These are phyloP conservation scores for Allophyes oxyacanthae DNA, from an alignment of 2,888 invertebrate genomes.

Conservation along the genomic window DNA sequence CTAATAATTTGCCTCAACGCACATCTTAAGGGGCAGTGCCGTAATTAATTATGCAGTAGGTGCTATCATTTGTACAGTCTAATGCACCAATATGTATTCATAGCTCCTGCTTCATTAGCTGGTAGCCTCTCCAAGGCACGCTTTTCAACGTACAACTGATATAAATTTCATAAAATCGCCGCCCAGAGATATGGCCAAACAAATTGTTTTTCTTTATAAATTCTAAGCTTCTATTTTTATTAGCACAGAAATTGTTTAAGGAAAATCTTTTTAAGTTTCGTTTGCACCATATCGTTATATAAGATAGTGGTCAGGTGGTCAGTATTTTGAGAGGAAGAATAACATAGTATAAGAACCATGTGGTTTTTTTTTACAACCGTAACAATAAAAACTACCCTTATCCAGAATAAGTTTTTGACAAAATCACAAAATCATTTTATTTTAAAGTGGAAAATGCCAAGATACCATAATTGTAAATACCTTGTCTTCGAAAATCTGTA, in stretches of 20 bases:
- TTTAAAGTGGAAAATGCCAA: constrained; percentile 5
- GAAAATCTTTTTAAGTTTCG: neutral
- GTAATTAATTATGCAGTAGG: constrained; percentile 76
- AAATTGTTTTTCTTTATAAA: constrained; percentile 19
- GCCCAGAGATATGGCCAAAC: constrained; percentile 30
- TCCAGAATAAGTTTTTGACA: constrained; percentile 5
- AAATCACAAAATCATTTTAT: constrained; percentile 4
- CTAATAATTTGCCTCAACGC: constrained; percentile 54
- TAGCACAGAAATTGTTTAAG: neutral
- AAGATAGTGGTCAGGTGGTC: neutral
- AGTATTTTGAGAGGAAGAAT: constrained; percentile 4
- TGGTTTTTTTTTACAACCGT: constrained; percentile 30
- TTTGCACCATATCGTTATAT: neutral
- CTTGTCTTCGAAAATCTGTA: constrained; percentile 19
- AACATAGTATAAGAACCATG: constrained; percentile 8
- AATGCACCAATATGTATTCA: constrained; percentile 86
- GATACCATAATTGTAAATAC: constrained; percentile 12
- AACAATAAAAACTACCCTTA: constrained; percentile 3
- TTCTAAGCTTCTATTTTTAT: neutral
- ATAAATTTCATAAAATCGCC: constrained; percentile 66
- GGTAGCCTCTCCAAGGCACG: constrained; percentile 60
- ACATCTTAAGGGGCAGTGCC: constrained; percentile 65
- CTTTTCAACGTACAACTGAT: constrained; percentile 59
- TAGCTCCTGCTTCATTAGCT: constrained; percentile 76
- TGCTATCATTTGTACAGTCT: constrained; percentile 67